Evolutionary conservation across 2,113 vertebrate genomes (phyloP).

Genomic region (Zootoca vivipara): DNA sequence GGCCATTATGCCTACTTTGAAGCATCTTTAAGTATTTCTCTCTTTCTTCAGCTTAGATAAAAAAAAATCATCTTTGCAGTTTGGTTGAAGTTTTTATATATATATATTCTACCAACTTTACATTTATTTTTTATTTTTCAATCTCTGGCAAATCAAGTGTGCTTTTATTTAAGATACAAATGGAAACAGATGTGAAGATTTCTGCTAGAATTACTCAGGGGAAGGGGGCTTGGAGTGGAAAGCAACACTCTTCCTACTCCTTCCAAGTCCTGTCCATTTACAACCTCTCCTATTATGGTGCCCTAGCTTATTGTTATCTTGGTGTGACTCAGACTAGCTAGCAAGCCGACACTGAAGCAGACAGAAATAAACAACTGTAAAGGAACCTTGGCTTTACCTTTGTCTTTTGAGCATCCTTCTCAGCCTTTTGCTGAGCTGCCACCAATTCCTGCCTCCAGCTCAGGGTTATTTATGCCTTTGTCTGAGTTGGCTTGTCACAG

Average conservation of each 20-base stretch:
- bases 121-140: conserved; percentile 52
- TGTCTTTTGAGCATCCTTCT: conserved; percentile 53
- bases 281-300: conserved; percentile 29
- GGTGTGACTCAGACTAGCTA: conserved; percentile 58
- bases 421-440: conserved; percentile 36
- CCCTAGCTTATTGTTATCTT: conserved; percentile 45
- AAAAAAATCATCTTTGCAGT: conserved; percentile 6
- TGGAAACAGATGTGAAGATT: conserved; percentile 65
- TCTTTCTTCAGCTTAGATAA: not conserved
- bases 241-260: conserved; percentile 37
- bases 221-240: conserved; percentile 50
- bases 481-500: not conserved
- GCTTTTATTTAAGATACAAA: conserved; percentile 64
- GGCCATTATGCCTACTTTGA: not conserved
- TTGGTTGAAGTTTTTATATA: not conserved
- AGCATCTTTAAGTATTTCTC: conserved; percentile 1
- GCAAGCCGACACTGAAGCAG: conserved; percentile 50
- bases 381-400: conserved; percentile 51
- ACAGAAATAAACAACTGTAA: conserved; percentile 55
- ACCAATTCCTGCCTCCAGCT: conserved; percentile 54
- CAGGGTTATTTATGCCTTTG: conserved; percentile 42
- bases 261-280: not conserved
- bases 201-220: conserved; percentile 27
- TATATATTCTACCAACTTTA: conserved; percentile 13
- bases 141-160: conserved; percentile 61